Evolutionary conservation across 2,888 invertebrate genomes (phyloP), one percentile per base, ranked within the genome.

Genomic region (Hemithea aestivaria): DNA sequence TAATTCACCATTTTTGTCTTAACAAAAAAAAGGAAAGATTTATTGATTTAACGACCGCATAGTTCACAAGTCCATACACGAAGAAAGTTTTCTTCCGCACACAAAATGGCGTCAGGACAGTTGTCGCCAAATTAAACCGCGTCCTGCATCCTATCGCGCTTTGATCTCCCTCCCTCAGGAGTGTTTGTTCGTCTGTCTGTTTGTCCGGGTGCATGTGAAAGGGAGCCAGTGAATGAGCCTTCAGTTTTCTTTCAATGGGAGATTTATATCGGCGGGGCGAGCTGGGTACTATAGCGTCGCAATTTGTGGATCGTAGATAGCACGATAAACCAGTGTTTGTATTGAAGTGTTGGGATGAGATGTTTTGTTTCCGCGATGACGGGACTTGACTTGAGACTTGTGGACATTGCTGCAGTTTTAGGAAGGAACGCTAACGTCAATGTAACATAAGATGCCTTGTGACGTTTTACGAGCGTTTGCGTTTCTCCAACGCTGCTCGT

Each of bases 101-200:
- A n/a, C 76, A 80, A 82, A 79, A 83, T 81, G 80, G 81, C 80
- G 78, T 66, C 70, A 58, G 59, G 66, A 66, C 61, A 71, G 75
- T 81, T 83, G 83, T 79, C 84, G 80, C 83, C 83, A 85, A 85
- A 83, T 85, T 84, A 84, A 75, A 80, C 72, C 58, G 57, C 58
- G 67, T 66, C 54, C 64, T 76, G 73, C 78, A 82, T 81, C 70
- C 64, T 85, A 85, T 85, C 85, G 79, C 67, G 65, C 84, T 85
- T 84, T 85, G 84, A 84, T 84, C 84, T 84, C 77, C 27, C 61
- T 68, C 65, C 62, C 57, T 51, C 49, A 71, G 70, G 74, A 83
- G 84, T 82, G 83, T 84, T 82, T 83, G 73, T 60, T 47, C 40
- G 76, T 70, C 77, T 73, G 77, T 67, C 59, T 84, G 78, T 84